Percentiles rank a stretch among this genome's conserved stretches.
These are phyloP conservation scores for Malaclemys terrapin DNA, from an alignment of 2,113 vertebrate species.

Conservation along the genomic window DNA sequence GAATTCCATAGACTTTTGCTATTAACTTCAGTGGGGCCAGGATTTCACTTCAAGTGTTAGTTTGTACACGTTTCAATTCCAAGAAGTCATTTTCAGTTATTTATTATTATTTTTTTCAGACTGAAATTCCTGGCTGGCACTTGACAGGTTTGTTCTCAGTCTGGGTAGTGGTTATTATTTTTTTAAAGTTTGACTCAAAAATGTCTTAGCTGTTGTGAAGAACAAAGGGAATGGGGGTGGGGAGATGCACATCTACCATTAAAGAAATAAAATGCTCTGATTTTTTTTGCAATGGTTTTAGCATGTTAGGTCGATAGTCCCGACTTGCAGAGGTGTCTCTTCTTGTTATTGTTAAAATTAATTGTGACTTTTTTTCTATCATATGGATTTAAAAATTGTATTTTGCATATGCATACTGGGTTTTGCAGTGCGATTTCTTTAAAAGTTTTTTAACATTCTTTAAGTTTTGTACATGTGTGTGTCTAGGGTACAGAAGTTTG, in stretches of 20 bases:
- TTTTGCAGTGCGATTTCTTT: background rate
- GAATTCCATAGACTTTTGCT: constrained; percentile 16
- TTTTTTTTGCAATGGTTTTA: background rate
- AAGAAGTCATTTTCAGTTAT: background rate
- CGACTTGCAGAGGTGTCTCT: background rate
- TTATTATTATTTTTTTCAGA: background rate
- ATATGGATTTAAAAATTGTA: background rate
- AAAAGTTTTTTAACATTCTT: background rate
- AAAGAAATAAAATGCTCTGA: background rate
- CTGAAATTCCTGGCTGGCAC: background rate
- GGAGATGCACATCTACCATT: background rate
- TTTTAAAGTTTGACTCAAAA: background rate
- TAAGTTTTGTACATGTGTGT: background rate
- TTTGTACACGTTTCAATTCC: background rate
- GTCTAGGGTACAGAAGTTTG: background rate
- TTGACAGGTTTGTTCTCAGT: background rate
- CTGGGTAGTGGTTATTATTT: background rate
- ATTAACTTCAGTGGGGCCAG: background rate
- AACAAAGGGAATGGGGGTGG: background rate
- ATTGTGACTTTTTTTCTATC: background rate
- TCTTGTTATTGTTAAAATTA: background rate
- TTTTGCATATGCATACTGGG: background rate
- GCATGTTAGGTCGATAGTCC: background rate
- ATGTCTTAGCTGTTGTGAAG: background rate
- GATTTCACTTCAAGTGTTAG: constrained; percentile 16